Base-by-base conservation (phyloP, 2,113 vertebrate genomes). In the Catagonus wagneri region DNA sequence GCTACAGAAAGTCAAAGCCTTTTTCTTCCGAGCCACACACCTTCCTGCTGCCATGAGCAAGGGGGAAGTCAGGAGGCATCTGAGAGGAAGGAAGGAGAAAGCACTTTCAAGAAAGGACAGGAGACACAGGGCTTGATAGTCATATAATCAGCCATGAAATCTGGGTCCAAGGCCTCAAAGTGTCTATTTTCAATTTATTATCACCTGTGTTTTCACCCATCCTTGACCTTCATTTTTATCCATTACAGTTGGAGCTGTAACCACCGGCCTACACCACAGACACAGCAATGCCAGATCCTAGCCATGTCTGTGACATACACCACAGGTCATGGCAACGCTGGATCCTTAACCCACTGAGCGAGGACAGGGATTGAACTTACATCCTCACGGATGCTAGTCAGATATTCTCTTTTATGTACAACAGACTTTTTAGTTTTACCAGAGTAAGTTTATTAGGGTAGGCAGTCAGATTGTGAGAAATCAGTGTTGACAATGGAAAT, bases 21-120 rank as follows among this genome's bases (percentile, higher is more conserved):
- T 56, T 69, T 19, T 15, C 1, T 6, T 71, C 36, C 81, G 32
- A 39, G 22, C 23, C 14, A 15, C 60, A 34, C 0, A 19, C 19
- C 17, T 84, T 68, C 39, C 36, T 54, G 13, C 13, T 7, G 1
- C 34, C 6, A 15, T 44, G 15, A 44, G 6, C 60, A 58, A 29
- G 23, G 71, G 11, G 12, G 27, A 60, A 13, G 12, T 71, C 1
- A 52, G n/a, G 44, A 25, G 6, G 15, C 17, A 9, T 17, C 27
- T 36, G 23, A 17, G 16, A 65, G 17, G 44, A 65, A 83, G 25
- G 13, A 54, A 44, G 58, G 29, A 23, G 17, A 69, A 39, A 79
- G 32, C 2, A 19, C 9, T 52, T 22, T 71, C 34, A 60, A 2
- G 11, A 0, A 39, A 10, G 11, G 3, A 65, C 6, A 2, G n/a